A percentile compares a stretch with the other conserved stretches of the same genome.
phyloP scores from a whole-genome alignment of 2,113 vertebrate genomes.

The Nothoprocta pentlandii region DNA sequence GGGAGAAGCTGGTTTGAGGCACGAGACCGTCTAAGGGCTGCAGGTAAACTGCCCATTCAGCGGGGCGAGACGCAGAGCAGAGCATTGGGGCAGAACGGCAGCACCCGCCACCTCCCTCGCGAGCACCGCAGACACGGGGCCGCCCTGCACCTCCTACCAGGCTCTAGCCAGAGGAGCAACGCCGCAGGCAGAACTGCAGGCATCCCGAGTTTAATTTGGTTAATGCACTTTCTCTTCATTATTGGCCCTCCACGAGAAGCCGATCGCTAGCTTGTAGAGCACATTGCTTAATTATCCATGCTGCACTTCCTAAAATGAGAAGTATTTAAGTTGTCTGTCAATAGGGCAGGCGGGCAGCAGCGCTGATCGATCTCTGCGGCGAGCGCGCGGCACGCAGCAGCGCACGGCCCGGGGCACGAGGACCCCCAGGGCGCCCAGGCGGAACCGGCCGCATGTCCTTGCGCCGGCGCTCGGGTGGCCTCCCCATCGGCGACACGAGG shows the following conservation, averaged over 20 bases:
- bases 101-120: not conserved
- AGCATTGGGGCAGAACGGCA: not conserved
- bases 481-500: too few relatives aligned
- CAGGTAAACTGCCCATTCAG: rapidly evolving
- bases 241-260: conserved; percentile 69
- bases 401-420: not conserved
- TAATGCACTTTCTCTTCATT: conserved; percentile 82
- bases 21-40: rapidly evolving
- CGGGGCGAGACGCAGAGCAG: not conserved
- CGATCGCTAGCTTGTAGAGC: conserved; percentile 71
- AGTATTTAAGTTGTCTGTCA: conserved; percentile 74
- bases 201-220: conserved; percentile 76
- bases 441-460: too few relatives aligned
- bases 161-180: conserved; percentile 63
- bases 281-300: conserved; percentile 79
- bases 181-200: conserved; percentile 62
- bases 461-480: too few relatives aligned
- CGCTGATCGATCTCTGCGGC: conserved; percentile 38
- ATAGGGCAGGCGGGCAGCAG: conserved; percentile 44
- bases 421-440: too few relatives aligned
- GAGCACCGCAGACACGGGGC: not conserved
- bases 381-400: not conserved
- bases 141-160: conserved; percentile 2
- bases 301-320: conserved; percentile 74
- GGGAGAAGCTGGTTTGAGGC: too few relatives aligned